Percentiles rank a stretch among this genome's conserved stretches.
Conservation (phyloP, 2,797 vertebrate genomes). For the Rhyacichthys aspro region DNA sequence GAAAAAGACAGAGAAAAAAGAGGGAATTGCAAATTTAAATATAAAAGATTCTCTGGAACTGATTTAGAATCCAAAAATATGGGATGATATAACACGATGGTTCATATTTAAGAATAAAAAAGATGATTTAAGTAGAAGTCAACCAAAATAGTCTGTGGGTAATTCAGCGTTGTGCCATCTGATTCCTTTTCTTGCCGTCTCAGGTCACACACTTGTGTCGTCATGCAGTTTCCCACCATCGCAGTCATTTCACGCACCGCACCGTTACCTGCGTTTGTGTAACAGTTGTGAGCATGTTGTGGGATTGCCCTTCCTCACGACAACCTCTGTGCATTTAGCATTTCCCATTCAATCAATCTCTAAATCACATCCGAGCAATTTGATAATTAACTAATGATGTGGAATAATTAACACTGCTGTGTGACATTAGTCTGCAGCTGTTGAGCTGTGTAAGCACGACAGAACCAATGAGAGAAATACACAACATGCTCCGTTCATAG, state of each 20-base stretch:
- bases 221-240: conserved; percentile 34
- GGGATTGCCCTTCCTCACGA: conserved; percentile 42
- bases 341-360: conserved; percentile 64
- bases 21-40: too few relatives aligned
- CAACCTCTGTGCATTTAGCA: conserved; percentile 50
- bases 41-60: neutral
- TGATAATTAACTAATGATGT: conserved; percentile 72
- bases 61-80: conserved; percentile 1
- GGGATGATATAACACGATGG: too few relatives aligned
- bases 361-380: conserved; percentile 65
- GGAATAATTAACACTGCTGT: conserved; percentile 64
- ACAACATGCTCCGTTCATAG: conserved; percentile 34
- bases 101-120: too few relatives aligned
- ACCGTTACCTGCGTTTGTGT: conserved; percentile 17
- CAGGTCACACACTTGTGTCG: neutral
- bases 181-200: too few relatives aligned
- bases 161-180: too few relatives aligned
- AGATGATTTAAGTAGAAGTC: neutral
- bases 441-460: conserved; percentile 51
- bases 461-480: conserved; percentile 53
- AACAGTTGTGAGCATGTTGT: conserved; percentile 8
- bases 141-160: too few relatives aligned
- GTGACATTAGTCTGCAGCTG: conserved; percentile 66
- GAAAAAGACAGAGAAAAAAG: too few relatives aligned
- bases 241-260: conserved; percentile 38